A percentile compares a stretch with the other conserved stretches of the same genome.
Conservation (phyloP, 2,797 vertebrate species). For the Pseudochaenichthys georgianus region DNA sequence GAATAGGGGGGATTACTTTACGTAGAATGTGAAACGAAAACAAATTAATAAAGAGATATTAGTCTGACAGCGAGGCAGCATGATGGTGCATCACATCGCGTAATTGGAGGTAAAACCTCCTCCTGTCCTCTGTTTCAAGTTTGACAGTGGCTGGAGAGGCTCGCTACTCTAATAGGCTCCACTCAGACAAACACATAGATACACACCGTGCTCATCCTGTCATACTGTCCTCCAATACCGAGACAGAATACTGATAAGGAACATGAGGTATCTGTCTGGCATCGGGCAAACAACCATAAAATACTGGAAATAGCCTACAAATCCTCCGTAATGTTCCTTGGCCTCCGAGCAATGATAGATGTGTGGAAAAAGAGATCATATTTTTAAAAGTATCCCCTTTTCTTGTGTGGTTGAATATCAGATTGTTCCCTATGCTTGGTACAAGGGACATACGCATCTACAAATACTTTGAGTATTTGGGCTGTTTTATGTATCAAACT, state of each 20-base stretch:
- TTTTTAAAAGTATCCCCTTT: conserved; percentile 46
- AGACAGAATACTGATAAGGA: conserved; percentile 60
- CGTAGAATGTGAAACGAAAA: conserved; percentile 52
- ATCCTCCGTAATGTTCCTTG: conserved; percentile 66
- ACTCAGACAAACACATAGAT: conserved; percentile 30
- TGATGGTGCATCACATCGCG: conserved; percentile 53
- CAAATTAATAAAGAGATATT: conserved; percentile 49
- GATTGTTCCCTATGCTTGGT: conserved; percentile 52
- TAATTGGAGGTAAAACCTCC: conserved; percentile 73
- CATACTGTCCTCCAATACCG: conserved; percentile 53
- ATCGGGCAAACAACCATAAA: conserved; percentile 71
- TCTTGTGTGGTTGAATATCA: conserved; percentile 57
- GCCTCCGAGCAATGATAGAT: conserved; percentile 25
- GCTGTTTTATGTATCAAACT: neutral
- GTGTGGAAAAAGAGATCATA: neutral
- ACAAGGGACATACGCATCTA: neutral
- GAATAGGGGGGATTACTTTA: conserved; percentile 29
- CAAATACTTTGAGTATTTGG: neutral
- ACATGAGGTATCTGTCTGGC: conserved; percentile 46
- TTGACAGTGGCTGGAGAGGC: conserved; percentile 61
- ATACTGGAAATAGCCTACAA: conserved; percentile 60
- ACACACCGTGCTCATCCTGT: conserved; percentile 45
- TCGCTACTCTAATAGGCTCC: conserved; percentile 67
- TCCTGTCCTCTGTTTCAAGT: conserved; percentile 63
- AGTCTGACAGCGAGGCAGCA: conserved; percentile 54